Evolutionary conservation across 2,797 vertebrate genomes (phyloP), one percentile per base, ranked within the genome.

Genomic region (Myoxocephalus aenaeus): DNA sequence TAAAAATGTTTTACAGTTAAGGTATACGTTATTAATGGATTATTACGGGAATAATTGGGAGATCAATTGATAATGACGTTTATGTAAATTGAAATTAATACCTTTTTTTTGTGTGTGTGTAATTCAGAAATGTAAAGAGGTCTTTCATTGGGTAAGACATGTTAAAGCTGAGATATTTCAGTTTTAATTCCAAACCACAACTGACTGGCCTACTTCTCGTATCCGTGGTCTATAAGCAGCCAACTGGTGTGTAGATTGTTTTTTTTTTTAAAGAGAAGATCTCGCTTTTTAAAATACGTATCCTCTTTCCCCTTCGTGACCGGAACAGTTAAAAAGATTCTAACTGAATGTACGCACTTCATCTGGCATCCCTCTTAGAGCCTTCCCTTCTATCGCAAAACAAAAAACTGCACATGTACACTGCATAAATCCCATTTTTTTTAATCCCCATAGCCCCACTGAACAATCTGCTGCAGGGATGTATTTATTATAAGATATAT

Each of bases 131-230:
- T 29, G n/a, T 2, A 57, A 46, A 40, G 0, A 34, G 1, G 32
- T 38, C 0, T 1, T 29, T 44, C 5, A 18, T 8, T 7, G 8
- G 53, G 27, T 15, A 1, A 36, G 8, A 12, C 7, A 54, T 27
- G 20, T 34, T 27, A 5, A 22, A 36, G 7, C 5, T 40, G 2
- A 56, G 13, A 36, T 36, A 51, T 58, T 64, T 68, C 29, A 25
- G 17, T 61, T 84, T 74, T 36, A 34, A 51, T 46, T 34, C 2
- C 9, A 76, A 57, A 76, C 68, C 59, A 32, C 53, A 34, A 1
- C 46, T 5, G 42, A 22, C 61, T 3, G 10, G n/a, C 63, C 68
- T 59, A 44, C 0, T 65, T 69, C 6, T 48, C 0, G 3, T 27
- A 17, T 22, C 7, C 62, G 65, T 42, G 11, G 63, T 46, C 4